Evolutionary conservation across 1,140 invertebrate species (phyloP), one percentile per base, ranked within the genome.

Genomic region (Probaryconus sp.): DNA sequence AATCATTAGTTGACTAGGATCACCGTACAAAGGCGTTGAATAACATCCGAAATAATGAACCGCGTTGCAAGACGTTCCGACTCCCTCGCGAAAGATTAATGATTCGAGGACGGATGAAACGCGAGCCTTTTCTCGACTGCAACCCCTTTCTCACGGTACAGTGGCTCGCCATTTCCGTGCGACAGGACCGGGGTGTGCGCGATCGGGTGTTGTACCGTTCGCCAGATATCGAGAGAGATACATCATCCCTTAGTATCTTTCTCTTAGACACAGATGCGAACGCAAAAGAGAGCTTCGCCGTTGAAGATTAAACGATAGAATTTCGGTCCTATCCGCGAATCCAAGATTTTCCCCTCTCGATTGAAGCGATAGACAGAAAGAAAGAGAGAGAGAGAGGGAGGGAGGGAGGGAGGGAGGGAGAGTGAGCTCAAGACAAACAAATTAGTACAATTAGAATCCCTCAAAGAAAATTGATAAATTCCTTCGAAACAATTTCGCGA

Each of bases 401-500:
- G n/a, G n/a, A n/a, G n/a, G 38, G 24, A 9, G 28, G 20, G 26
- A 56, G 37, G 31, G n/a, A 60, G 10, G 40, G 18, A 7, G 26
- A 9, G 14, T 26, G n/a, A 5, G 24, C 13, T 37, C 79, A 80
- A 80, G 81, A 82, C 81, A 85, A 85, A 87, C 86, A 88, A 88
- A 88, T 87, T 88, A 88, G 85, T 87, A 84, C 85, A 88, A 88
- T 87, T 88, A 87, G 83, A 88, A 83, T 83, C 80, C 83, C 81
- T 85, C 85, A 87, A 88, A 87, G 85, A 87, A 88, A 88, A 87
- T 87, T 87, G 86, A 88, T 87, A 87, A 87, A 88, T 88, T 88
- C 85, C 86, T 80, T 78, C 61, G 83, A 82, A 85, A 87, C 86
- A 87, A 88, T 87, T 88, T 88, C 84, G 77, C 85, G 85, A 86